phyloP scores from a whole-genome alignment of 2,888 invertebrate genomes.

The Ormyrus thymus region DNA sequence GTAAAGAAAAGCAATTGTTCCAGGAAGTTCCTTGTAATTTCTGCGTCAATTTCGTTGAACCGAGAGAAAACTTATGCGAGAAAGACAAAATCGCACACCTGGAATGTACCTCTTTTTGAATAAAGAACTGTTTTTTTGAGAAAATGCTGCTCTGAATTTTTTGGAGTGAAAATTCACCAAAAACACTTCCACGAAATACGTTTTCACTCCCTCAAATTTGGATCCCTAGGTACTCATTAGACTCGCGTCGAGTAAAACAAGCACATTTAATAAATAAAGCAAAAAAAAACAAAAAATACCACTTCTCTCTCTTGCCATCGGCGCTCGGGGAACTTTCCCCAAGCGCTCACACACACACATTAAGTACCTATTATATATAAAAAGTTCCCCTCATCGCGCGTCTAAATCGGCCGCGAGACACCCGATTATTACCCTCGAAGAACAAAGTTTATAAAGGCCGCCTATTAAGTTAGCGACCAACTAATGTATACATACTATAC shows the following conservation, averaged over 20 bases:
- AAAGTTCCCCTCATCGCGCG: too few species aligned
- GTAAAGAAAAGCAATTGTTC: conserved; percentile 40
- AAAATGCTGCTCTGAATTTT: conserved; percentile 24
- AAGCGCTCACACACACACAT: not conserved
- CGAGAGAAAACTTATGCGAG: conserved; percentile 8
- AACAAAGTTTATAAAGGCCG: not conserved
- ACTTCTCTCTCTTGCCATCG: conserved; percentile 8
- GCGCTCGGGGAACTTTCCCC: not conserved
- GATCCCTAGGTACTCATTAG: conserved; percentile 44
- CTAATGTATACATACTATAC: conserved; percentile 3
- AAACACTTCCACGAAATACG: not conserved
- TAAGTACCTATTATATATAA: not conserved
- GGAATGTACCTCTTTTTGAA: conserved; percentile 46
- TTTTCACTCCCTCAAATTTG: conserved; percentile 14
- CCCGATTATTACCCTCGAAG: not conserved
- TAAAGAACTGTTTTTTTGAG: conserved; percentile 45
- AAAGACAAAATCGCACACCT: conserved; percentile 11
- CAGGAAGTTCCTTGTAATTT: conserved; percentile 26
- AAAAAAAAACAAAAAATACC: too few species aligned
- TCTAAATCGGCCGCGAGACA: not conserved
- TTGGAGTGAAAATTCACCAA: conserved; percentile 12
- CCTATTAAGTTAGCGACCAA: not conserved
- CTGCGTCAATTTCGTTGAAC: conserved; percentile 24
- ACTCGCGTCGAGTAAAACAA: conserved; percentile 20
- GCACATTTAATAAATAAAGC: not conserved